Evolutionary conservation across 2,797 vertebrate species (phyloP), one percentile per base, ranked within the genome.

Genomic region (Lerista edwardsae): DNA sequence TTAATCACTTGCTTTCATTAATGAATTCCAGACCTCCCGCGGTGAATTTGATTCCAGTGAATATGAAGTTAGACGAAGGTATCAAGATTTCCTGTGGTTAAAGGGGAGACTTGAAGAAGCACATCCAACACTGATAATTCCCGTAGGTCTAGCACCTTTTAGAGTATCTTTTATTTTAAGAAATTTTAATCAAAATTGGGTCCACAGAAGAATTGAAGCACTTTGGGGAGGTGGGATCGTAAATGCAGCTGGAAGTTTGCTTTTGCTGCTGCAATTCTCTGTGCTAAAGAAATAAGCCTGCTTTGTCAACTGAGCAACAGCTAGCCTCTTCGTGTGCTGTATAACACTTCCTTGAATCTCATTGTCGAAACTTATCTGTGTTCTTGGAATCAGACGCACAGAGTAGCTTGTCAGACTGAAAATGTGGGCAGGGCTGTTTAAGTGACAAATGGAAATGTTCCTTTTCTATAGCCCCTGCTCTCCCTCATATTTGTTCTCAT

Each of bases 1-100:
- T 72, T 44, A 27, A 6, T 85, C 82, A 80, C 55, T 83, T 39
- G 51, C 61, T 39, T 31, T 91, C 19, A 72, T 85, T 82, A 91
- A 78, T 65, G 61, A 36, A 29, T 92, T 94, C 90, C 83, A 99
- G 99, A 99, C 99, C 17, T 97, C 97, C 6, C 97, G 98, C 29
- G 94, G 97, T 79, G 98, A 99, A 88, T 99, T 98, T 94, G 98
- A 99, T 92, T 97, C 97, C 75, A 97, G 98, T 78, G 98, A 99
- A 92, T 99, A 97, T 77, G 98, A 98, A 95, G 98, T 99, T n/a
- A 96, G 95, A 79, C 96, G 99, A 65, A 97, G 98, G 0, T 99
- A 99, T 82, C 99, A 99, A 93, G 99, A 99, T 95, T 99, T 99
- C 92, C 90, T 98, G 31, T 99, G 99, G 99, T 93, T 99, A 91